Evolutionary conservation across 2,113 vertebrate genomes (phyloP).

Genomic region (Coturnix japonica): DNA sequence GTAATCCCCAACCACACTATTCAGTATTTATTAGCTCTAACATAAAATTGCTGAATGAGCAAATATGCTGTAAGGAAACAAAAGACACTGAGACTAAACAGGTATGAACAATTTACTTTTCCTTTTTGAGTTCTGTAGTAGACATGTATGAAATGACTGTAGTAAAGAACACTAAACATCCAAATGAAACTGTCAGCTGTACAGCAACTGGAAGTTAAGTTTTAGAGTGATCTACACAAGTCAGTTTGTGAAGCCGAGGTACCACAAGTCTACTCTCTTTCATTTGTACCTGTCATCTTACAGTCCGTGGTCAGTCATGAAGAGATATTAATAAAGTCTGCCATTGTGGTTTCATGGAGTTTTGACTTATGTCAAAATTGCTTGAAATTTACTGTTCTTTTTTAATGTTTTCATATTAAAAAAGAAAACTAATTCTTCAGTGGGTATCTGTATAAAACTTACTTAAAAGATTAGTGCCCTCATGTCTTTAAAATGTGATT

Average conservation of each 20-base stretch:
- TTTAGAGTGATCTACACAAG: not conserved
- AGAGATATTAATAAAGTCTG: not conserved
- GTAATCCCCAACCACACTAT: conserved; percentile 62
- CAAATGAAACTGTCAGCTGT: not conserved
- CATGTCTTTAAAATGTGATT: not conserved
- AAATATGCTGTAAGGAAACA: conserved; percentile 54
- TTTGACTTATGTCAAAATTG: not conserved
- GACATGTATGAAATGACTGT: not conserved
- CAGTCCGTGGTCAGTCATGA: not conserved
- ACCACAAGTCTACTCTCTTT: not conserved
- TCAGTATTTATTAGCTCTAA: conserved; percentile 73
- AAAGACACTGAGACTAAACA: conserved; percentile 33
- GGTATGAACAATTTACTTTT: not conserved
- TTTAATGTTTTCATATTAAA: not conserved
- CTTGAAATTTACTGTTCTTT: not conserved
- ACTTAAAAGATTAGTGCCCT: not conserved
- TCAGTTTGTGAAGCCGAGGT: not conserved
- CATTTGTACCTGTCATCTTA: not conserved
- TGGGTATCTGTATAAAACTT: not conserved
- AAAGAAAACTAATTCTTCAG: not conserved
- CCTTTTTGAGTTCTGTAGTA: not conserved
- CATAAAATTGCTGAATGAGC: conserved; percentile 71
- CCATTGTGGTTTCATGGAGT: not conserved
- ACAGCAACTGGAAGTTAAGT: not conserved
- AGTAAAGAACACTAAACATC: not conserved